Conservation (phyloP, 35 echinoderm and acorn worm species). For the Ophioderma brevispina region DNA sequence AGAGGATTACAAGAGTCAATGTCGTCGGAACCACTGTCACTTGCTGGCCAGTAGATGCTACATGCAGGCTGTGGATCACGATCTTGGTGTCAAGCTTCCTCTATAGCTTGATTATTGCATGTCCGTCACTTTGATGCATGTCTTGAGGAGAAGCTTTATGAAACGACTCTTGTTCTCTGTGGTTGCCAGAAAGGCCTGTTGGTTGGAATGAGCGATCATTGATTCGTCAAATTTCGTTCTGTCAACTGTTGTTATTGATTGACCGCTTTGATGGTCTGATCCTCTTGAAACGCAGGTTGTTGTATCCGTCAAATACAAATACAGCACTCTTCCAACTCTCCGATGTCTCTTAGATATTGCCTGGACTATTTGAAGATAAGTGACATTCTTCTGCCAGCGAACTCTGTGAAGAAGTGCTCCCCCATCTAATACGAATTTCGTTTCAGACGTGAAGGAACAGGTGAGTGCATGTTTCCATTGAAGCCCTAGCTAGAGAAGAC, state of each 20-base stretch:
- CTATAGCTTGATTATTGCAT: conserved; percentile 21
- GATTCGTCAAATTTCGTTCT: conserved; percentile 21
- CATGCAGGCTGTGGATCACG: conserved; percentile 15
- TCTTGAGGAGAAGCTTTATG: conserved; percentile 20
- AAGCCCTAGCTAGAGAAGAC: too few species aligned
- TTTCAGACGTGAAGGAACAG: neutral
- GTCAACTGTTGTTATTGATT: neutral
- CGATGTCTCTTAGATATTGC: conserved; percentile 41
- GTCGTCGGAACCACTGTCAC: conserved; percentile 47
- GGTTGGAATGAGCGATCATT: conserved; percentile 15
- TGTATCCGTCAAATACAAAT: conserved; percentile 80
- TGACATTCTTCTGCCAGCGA: conserved; percentile 41
- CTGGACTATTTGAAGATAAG: conserved; percentile 37
- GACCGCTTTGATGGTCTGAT: conserved; percentile 19
- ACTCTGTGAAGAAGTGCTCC: conserved; percentile 69
- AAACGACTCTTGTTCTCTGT: conserved; percentile 52
- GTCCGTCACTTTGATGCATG: neutral
- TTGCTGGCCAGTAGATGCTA: conserved; percentile 1
- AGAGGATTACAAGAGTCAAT: conserved; percentile 10
- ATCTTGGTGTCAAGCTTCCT: conserved; percentile 60
- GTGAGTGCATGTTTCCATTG: too few species aligned
- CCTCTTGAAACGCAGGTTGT: conserved; percentile 39
- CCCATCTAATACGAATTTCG: conserved; percentile 54
- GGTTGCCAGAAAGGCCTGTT: too few species aligned
- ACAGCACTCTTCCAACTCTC: conserved; percentile 15